phyloP scores from a whole-genome alignment of 2,113 vertebrate species.

The Microtus richardsoni region DNA sequence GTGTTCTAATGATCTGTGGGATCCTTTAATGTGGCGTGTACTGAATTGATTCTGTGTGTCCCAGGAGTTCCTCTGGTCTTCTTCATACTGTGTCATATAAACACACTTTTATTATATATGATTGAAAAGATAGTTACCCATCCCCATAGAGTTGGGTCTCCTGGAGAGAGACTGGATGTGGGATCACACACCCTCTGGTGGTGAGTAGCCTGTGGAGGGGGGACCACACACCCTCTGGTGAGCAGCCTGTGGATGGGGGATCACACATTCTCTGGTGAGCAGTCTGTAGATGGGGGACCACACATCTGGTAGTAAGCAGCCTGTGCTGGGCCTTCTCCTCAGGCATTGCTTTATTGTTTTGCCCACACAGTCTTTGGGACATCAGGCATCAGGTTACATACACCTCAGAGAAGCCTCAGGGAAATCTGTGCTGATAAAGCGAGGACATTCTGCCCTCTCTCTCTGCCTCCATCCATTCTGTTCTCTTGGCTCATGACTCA shows the following conservation, averaged over 20 bases:
- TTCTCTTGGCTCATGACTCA: not conserved
- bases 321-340: fast-evolving
- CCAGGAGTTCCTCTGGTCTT: not conserved
- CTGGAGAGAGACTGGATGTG: not conserved
- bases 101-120: not conserved
- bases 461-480: not conserved
- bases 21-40: not conserved
- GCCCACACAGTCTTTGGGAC: not conserved
- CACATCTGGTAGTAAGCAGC: fast-evolving
- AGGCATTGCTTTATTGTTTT: not conserved
- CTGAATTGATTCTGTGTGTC: not conserved
- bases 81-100: not conserved
- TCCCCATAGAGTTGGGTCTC: not conserved
- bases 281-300: too few relatives aligned
- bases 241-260: fast-evolving
- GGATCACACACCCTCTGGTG: too few relatives aligned
- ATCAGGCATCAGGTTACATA: not conserved
- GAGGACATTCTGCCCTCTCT: not conserved
- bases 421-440: not conserved
- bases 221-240: too few relatives aligned
- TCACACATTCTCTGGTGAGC: too few relatives aligned
- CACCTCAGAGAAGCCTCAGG: not conserved
- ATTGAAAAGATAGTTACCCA: not conserved
- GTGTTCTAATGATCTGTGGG: not conserved
- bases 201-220: too few relatives aligned